Conservation (phyloP, 64 coral and sea anemone species). For the Montipora sp. region DNA sequence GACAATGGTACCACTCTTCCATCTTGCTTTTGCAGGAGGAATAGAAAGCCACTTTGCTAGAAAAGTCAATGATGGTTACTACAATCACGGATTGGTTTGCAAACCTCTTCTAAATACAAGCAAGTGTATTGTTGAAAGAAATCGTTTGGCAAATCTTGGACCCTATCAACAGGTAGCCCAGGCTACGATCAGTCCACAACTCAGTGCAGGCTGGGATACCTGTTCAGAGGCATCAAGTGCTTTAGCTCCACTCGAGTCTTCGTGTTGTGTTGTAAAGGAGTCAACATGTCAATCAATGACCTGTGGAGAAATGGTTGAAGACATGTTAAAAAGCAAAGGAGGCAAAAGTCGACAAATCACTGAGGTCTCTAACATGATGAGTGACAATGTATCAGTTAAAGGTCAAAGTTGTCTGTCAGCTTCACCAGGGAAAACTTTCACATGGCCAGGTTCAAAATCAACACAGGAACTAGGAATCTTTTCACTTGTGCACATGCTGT, state of each 20-base stretch:
- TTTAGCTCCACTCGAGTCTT: background rate
- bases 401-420: background rate
- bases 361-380: background rate
- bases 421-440: background rate
- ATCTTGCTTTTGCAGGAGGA: slow-evolving; percentile 54
- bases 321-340: background rate
- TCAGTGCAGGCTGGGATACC: background rate
- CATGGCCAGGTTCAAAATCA: slow-evolving; percentile 47
- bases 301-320: background rate
- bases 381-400: background rate
- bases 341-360: background rate
- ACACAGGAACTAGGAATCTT: slow-evolving; percentile 52
- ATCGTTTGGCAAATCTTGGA: background rate
- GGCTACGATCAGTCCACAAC: background rate
- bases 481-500: slow-evolving; percentile 36
- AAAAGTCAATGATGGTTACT: background rate
- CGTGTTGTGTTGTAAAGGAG: background rate
- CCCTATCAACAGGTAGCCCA: background rate
- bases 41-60: background rate
- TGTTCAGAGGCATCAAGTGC: background rate
- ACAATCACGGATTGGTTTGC: background rate
- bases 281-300: background rate
- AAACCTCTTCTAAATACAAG: background rate
- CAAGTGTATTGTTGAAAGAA: background rate
- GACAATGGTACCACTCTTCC: slow-evolving; percentile 36